Conservation (phyloP, 2,797 vertebrate genomes). For the Sebastes wilsoni region DNA sequence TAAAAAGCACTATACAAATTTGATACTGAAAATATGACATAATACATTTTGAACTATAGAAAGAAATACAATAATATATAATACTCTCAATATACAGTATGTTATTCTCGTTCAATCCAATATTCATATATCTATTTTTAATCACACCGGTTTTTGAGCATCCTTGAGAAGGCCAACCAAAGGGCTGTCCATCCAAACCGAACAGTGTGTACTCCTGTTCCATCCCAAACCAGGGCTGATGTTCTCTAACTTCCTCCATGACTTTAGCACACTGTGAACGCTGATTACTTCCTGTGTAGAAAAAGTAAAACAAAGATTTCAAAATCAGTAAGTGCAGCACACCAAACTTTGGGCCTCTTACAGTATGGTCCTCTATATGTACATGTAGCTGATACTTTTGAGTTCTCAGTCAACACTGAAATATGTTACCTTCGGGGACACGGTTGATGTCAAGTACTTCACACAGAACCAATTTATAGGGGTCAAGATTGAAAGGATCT, state of each 20-base stretch:
- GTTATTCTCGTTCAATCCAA: background rate
- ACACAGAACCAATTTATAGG: conserved; percentile 13
- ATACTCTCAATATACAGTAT: background rate
- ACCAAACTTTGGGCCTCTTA: background rate
- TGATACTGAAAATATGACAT: background rate
- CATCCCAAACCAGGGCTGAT: conserved; percentile 15
- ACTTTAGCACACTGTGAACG: conserved; percentile 4
- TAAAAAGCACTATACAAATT: background rate
- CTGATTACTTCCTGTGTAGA: background rate
- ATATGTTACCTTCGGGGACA: background rate
- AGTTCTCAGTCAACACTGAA: background rate
- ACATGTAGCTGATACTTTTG: background rate
- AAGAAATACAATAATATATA: background rate
- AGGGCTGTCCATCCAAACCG: background rate
- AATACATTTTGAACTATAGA: background rate
- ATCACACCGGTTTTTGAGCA: background rate
- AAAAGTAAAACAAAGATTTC: background rate
- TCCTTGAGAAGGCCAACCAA: background rate
- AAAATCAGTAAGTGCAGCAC: background rate
- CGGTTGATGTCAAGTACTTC: background rate
- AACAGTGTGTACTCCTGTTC: conserved; percentile 14
- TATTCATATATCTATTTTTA: background rate
- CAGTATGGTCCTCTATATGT: background rate
- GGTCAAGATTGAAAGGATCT: conserved; percentile 20
- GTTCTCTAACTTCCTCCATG: background rate